A percentile compares a stretch with the other conserved stretches of the same genome.
Conservation (phyloP, 2,797 vertebrate genomes). For the Myotis pilosus region DNA sequence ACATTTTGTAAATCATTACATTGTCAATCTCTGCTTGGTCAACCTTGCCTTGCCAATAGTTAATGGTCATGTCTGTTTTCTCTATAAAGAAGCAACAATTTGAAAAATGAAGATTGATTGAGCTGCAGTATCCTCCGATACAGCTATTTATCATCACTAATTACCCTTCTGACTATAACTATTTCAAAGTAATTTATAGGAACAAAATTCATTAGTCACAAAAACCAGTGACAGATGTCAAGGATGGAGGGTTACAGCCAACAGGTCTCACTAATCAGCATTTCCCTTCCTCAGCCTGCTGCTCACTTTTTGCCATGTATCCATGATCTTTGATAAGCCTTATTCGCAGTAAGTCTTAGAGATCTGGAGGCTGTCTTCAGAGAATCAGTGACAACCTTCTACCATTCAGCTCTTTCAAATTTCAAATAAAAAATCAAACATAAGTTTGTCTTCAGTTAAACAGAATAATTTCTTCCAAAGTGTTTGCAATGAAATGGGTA, state of each 20-base stretch:
- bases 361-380: neutral
- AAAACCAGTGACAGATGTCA: constrained; percentile 59
- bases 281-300: constrained; percentile 35
- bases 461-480: constrained; percentile 17
- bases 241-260: constrained; percentile 41
- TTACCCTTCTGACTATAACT: constrained; percentile 55
- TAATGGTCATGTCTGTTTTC: constrained; percentile 45
- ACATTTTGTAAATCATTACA: constrained; percentile 38
- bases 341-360: neutral
- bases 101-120: constrained; percentile 66
- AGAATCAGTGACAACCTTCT: neutral
- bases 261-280: constrained; percentile 49
- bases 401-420: neutral
- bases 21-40: constrained; percentile 5
- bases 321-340: neutral
- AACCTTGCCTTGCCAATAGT: neutral
- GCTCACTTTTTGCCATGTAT: neutral
- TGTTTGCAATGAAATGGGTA: neutral
- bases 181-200: constrained; percentile 65
- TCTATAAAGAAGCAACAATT: constrained; percentile 49
- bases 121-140: constrained; percentile 19
- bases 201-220: constrained; percentile 69
- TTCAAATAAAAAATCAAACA: constrained; percentile 31
- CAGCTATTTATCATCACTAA: constrained; percentile 74
- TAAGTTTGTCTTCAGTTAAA: neutral